Evolutionary conservation across 2,888 invertebrate genomes (phyloP).

Genomic region (Antheraea assamensis): DNA sequence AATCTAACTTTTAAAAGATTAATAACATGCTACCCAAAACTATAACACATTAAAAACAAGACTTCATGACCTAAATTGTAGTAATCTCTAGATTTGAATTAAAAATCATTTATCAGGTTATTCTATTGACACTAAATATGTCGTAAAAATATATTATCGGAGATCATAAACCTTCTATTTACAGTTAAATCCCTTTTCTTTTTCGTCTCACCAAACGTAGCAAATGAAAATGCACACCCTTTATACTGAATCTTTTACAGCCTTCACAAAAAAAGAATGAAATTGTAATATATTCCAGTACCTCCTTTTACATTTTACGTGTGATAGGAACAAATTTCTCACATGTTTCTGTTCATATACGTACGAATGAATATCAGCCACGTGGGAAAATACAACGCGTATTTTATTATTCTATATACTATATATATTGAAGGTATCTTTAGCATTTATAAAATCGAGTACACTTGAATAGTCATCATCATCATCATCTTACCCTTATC

Average conservation of each 20-base stretch:
- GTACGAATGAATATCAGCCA: not conserved
- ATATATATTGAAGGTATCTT: not conserved
- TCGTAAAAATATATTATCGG: conserved; percentile 7
- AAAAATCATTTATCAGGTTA: not conserved
- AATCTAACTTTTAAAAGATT: not conserved
- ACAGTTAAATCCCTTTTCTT: not conserved
- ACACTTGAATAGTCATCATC: not conserved
- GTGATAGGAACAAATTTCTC: conserved; percentile 13
- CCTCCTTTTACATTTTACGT: conserved; percentile 15
- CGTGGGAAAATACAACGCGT: conserved; percentile 6
- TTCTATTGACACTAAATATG: not conserved
- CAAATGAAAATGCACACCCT: conserved; percentile 9
- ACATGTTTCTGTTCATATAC: conserved; percentile 13
- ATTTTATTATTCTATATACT: not conserved
- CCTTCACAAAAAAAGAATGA: conserved; percentile 15
- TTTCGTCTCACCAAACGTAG: not conserved
- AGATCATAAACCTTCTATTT: conserved; percentile 7
- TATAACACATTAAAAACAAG: not conserved
- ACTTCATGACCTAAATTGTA: not conserved
- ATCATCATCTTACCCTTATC: too few species aligned
- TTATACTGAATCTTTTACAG: conserved; percentile 13
- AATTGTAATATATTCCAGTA: conserved; percentile 11
- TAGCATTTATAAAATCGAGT: not conserved
- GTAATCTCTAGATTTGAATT: not conserved
- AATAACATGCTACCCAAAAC: too few species aligned